Evolutionary conservation across 2,888 invertebrate species (phyloP).

Genomic region (Trilocha varians): DNA sequence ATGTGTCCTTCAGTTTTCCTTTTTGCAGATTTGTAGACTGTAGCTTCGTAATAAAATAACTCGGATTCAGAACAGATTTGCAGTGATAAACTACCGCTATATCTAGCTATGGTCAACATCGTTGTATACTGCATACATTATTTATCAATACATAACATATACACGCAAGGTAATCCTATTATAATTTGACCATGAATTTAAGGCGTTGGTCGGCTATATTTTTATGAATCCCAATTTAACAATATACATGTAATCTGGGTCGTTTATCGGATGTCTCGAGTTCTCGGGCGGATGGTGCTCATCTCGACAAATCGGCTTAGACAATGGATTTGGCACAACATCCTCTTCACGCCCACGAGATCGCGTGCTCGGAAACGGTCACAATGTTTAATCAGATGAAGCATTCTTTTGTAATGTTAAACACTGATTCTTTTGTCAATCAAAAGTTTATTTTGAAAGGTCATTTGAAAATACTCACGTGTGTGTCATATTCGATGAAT

Average conservation of each 20-base stretch:
- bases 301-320: constrained; percentile 30
- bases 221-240: no score
- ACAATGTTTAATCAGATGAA: constrained; percentile 2
- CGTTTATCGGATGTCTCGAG: constrained; percentile 14
- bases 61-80: no score
- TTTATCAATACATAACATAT: no score
- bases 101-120: no score
- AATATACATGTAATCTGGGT: constrained; percentile 14
- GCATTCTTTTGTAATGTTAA: constrained; percentile 7
- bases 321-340: constrained; percentile 41
- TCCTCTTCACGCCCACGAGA: constrained; percentile 29
- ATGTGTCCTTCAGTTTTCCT: no score
- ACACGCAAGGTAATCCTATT: not conserved
- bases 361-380: not conserved
- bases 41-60: no score
- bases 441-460: not conserved
- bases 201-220: no score
- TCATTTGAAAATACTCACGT: no score
- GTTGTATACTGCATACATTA: no score
- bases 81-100: no score
- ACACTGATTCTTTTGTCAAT: not conserved
- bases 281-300: constrained; percentile 31
- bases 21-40: no score
- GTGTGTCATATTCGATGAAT: no score
- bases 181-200: not conserved